Conservation (phyloP, 1,140 invertebrate genomes). For the Sycobia sp. region DNA sequence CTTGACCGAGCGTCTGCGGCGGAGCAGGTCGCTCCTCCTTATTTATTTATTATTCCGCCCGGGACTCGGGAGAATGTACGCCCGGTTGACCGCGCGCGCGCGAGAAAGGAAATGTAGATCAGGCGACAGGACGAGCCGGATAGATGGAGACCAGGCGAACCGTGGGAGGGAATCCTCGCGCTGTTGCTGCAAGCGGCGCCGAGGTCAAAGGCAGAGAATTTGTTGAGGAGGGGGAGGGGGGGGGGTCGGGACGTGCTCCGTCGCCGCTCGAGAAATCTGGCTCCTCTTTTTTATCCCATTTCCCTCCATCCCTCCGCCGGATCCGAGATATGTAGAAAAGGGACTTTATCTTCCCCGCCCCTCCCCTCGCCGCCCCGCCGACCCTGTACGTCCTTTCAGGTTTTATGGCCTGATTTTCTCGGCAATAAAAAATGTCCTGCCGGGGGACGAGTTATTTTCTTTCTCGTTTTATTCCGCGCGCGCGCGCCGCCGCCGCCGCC, state of each 20-base stretch:
- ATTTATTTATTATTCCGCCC: conserved; percentile 52
- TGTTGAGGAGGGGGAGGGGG: neutral
- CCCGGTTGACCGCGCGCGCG: no score
- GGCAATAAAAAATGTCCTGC: neutral
- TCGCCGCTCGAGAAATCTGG: neutral
- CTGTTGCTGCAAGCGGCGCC: neutral
- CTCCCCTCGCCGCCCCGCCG: no score
- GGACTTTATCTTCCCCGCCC: no score
- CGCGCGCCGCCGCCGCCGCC: neutral
- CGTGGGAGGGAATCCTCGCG: no score
- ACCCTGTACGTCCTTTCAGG: neutral
- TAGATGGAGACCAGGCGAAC: no score
- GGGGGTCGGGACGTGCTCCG: neutral
- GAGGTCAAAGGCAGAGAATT: neutral
- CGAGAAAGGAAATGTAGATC: no score
- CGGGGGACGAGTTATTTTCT: neutral
- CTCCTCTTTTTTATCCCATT: neutral
- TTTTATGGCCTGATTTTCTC: conserved; percentile 13
- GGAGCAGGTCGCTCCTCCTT: conserved; percentile 38
- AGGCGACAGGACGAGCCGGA: no score
- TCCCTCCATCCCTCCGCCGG: no score
- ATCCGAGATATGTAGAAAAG: neutral
- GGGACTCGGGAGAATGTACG: no score
- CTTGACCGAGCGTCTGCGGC: conserved; percentile 40
- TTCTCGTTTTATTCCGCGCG: neutral